Percentiles rank a stretch among this genome's conserved stretches.
phyloP scores from a whole-genome alignment of 2,888 invertebrate species.

The Lasioglossum pauxillum region DNA sequence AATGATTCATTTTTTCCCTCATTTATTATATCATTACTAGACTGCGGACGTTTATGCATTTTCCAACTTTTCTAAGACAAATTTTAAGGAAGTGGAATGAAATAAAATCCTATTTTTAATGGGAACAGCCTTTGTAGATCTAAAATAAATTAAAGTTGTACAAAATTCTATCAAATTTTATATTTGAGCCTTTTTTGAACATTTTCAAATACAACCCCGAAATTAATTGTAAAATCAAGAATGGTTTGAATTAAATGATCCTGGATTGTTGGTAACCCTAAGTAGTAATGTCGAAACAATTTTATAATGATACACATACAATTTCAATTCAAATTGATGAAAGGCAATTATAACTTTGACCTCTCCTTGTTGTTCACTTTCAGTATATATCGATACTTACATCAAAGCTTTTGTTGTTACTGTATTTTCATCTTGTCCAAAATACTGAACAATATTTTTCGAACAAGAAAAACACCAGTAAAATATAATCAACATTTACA shows the following conservation, averaged over 20 bases:
- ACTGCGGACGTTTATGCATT: too few species aligned
- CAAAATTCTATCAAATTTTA: too few species aligned
- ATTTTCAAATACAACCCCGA: background rate
- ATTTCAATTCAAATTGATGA: background rate
- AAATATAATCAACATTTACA: constrained; percentile 51
- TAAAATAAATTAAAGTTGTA: too few species aligned
- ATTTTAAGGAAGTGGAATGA: too few species aligned
- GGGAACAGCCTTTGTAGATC: too few species aligned
- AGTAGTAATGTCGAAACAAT: background rate
- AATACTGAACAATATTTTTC: constrained; percentile 48
- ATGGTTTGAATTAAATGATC: background rate
- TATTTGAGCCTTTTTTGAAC: too few species aligned
- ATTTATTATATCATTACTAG: background rate
- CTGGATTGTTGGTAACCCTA: background rate
- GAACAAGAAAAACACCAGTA: constrained; percentile 50
- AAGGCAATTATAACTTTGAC: constrained; percentile 18
- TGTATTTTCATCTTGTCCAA: constrained; percentile 41
- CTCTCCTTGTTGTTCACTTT: constrained; percentile 35
- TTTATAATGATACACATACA: background rate
- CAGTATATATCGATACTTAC: constrained; percentile 50
- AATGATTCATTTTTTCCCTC: background rate
- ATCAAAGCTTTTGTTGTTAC: constrained; percentile 45
- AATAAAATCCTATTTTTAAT: background rate
- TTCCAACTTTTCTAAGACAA: too few species aligned
- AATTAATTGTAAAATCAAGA: background rate